Conservation (phyloP, 2,888 invertebrate species). For the Calameuta pallipes region DNA sequence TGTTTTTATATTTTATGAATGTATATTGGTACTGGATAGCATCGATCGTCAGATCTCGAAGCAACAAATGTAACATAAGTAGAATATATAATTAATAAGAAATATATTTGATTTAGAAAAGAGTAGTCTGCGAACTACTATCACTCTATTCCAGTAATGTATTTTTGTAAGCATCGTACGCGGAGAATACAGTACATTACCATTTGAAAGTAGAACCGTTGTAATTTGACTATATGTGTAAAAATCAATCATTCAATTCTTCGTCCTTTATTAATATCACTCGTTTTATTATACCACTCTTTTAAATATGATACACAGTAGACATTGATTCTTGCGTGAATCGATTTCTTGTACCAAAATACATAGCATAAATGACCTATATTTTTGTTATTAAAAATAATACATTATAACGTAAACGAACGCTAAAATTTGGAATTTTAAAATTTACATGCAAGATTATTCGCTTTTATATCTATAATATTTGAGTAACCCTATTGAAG, state of each 20-base stretch:
- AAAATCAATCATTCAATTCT: neutral
- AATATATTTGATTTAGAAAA: slow-evolving; percentile 31
- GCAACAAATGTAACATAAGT: slow-evolving; percentile 30
- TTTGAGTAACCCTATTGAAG: neutral
- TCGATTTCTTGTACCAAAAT: neutral
- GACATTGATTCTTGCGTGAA: neutral
- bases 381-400: neutral
- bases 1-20: slow-evolving; percentile 35
- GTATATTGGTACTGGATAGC: slow-evolving; percentile 32
- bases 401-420: neutral
- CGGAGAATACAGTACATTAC: neutral
- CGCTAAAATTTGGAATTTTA: neutral
- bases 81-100: slow-evolving; percentile 35
- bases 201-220: neutral
- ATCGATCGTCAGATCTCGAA: slow-evolving; percentile 5
- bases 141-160: neutral
- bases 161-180: neutral
- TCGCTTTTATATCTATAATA: neutral
- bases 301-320: slow-evolving; percentile 7
- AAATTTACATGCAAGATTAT: neutral
- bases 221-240: neutral
- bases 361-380: neutral
- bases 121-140: neutral
- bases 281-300: slow-evolving; percentile 22
- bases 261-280: slow-evolving; percentile 18